Conservation (phyloP, 1,140 invertebrate genomes). For the Cydia fagiglandana region DNA sequence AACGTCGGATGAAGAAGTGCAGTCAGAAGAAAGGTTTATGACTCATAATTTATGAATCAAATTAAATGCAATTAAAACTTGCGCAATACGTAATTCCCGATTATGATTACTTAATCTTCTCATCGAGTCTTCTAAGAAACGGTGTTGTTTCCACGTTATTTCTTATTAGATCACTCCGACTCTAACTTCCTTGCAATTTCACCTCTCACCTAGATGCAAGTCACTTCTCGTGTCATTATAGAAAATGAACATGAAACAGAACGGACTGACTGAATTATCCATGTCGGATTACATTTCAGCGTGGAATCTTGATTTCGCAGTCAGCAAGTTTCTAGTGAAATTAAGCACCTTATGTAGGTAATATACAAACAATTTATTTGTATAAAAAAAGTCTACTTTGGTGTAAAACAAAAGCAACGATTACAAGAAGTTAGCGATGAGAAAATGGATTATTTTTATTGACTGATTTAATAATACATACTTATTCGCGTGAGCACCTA, state of each 20-base stretch:
- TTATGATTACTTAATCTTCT: neutral
- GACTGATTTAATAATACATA: neutral
- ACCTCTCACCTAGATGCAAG: slow-evolving; percentile 8
- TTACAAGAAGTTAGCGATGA: too few relatives aligned
- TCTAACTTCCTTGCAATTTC: slow-evolving; percentile 25
- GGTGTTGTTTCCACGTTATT: neutral
- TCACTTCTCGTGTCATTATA: slow-evolving; percentile 8
- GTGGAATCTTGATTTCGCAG: neutral
- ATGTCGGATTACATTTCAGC: slow-evolving; percentile 7
- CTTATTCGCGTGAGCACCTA: neutral
- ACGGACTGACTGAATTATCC: slow-evolving; percentile 6
- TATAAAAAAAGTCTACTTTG: too few relatives aligned
- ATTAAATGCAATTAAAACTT: slow-evolving; percentile 30
- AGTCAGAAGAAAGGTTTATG: too few relatives aligned
- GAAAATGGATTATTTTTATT: neutral
- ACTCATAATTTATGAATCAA: too few relatives aligned
- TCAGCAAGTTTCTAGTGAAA: neutral
- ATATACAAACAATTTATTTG: too few relatives aligned
- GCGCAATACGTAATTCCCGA: neutral
- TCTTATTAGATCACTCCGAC: neutral
- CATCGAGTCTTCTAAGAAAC: neutral
- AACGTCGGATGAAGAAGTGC: too few relatives aligned
- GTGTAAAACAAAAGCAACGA: too few relatives aligned
- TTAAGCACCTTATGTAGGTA: too few relatives aligned
- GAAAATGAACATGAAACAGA: neutral